phyloP scores from a whole-genome alignment of 2,797 vertebrate genomes.

The Hypotaenidia philippensis region DNA sequence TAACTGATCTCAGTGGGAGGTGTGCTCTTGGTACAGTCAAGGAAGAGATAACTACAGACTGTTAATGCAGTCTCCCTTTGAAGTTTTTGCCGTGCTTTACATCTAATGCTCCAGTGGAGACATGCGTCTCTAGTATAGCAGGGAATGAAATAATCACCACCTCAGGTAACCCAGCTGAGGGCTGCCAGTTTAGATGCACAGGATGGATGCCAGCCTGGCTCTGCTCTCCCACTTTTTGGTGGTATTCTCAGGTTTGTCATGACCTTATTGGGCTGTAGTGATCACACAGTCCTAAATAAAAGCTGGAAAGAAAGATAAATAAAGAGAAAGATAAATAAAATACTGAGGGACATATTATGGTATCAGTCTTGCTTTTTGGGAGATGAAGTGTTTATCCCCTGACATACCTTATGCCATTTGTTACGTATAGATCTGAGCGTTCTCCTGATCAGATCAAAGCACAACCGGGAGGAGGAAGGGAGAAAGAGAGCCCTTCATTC shows the following conservation, averaged over 20 bases:
- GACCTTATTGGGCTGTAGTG: background rate
- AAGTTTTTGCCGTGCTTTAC: background rate
- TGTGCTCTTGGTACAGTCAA: background rate
- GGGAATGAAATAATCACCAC: background rate
- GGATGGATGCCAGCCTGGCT: background rate
- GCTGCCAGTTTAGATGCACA: fast-evolving
- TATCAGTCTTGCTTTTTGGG: background rate
- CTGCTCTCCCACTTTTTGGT: background rate
- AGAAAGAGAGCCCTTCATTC: background rate
- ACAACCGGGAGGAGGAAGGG: background rate
- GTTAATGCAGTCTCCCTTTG: background rate
- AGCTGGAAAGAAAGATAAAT: too few species aligned
- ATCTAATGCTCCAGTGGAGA: background rate
- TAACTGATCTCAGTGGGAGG: background rate
- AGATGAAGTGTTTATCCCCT: background rate
- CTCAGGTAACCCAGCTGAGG: background rate
- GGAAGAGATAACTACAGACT: background rate
- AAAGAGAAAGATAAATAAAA: too few species aligned
- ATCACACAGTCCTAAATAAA: background rate
- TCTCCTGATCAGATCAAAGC: background rate
- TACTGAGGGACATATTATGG: background rate
- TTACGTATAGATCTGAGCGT: background rate
- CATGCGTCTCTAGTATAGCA: background rate
- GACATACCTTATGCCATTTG: too few species aligned
- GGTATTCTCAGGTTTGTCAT: fast-evolving